A percentile compares a stretch with the other conserved stretches of the same genome.
Evolutionary conservation across 2,888 invertebrate genomes (phyloP).

Genomic region (Ornithoptera alexandrae): DNA sequence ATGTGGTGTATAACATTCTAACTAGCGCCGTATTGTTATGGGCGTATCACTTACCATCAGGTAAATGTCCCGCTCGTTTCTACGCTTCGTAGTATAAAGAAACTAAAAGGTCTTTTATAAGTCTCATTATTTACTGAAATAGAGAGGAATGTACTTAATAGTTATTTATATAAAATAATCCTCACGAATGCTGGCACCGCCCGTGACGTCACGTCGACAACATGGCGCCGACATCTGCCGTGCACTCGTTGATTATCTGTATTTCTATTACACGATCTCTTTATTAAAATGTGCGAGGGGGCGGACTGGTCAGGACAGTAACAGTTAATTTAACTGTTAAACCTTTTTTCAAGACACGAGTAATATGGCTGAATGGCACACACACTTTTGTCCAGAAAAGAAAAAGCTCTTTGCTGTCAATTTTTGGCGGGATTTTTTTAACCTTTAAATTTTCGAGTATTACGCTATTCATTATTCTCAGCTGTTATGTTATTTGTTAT

Average conservation of each 20-base stretch:
- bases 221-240: constrained; percentile 35
- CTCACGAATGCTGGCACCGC: constrained; percentile 4
- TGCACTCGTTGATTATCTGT: constrained; percentile 32
- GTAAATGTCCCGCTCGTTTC: too few relatives aligned
- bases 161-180: not conserved
- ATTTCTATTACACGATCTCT: constrained; percentile 29
- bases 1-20: too few relatives aligned
- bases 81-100: not conserved
- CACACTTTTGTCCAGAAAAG: not conserved
- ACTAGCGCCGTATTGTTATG: too few relatives aligned
- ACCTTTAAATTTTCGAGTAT: too few relatives aligned
- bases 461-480: too few relatives aligned
- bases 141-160: not conserved
- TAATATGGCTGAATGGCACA: not conserved
- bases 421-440: not conserved
- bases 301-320: constrained; percentile 4
- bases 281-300: constrained; percentile 29
- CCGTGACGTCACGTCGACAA: constrained; percentile 32
- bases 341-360: not conserved
- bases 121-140: too few relatives aligned
- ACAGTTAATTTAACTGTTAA: constrained; percentile 12
- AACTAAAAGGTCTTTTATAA: too few relatives aligned
- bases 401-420: not conserved
- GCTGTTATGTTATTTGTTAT: too few relatives aligned
- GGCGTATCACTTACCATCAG: too few relatives aligned